Evolutionary conservation across 2,797 vertebrate genomes (phyloP).

Genomic region (Etheostoma perlongum): DNA sequence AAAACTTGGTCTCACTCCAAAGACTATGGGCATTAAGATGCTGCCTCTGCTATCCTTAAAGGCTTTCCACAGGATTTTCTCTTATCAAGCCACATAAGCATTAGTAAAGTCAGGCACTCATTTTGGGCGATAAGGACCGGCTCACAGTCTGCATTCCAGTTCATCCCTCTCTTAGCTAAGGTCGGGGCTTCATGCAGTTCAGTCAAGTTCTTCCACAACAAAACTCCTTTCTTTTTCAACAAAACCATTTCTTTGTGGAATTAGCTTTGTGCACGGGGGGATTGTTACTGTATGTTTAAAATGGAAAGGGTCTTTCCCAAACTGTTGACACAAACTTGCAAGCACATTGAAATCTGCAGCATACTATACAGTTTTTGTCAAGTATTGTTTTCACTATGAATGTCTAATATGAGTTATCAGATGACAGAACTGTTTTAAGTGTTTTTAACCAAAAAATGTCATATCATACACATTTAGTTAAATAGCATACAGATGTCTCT

Average conservation of each 20-base stretch:
- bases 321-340: not conserved
- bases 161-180: not conserved
- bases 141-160: slow-evolving; percentile 7
- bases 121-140: not conserved
- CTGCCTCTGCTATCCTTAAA: not conserved
- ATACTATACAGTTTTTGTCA: not conserved
- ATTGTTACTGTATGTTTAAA: not conserved
- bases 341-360: no score
- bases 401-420: not conserved
- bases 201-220: not conserved
- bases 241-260: not conserved
- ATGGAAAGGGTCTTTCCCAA: not conserved
- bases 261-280: not conserved
- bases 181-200: not conserved
- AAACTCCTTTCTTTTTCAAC: not conserved
- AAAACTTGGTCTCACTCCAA: not conserved
- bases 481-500: not conserved
- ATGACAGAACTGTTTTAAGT: not conserved
- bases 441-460: not conserved
- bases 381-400: not conserved
- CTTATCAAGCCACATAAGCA: not conserved
- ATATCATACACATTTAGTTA: not conserved
- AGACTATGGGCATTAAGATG: not conserved
- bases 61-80: not conserved
- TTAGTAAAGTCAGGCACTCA: not conserved